Evolutionary conservation across 1,140 invertebrate genomes (phyloP), one percentile per base, ranked within the genome.

Genomic region (Drosophila jambulina): DNA sequence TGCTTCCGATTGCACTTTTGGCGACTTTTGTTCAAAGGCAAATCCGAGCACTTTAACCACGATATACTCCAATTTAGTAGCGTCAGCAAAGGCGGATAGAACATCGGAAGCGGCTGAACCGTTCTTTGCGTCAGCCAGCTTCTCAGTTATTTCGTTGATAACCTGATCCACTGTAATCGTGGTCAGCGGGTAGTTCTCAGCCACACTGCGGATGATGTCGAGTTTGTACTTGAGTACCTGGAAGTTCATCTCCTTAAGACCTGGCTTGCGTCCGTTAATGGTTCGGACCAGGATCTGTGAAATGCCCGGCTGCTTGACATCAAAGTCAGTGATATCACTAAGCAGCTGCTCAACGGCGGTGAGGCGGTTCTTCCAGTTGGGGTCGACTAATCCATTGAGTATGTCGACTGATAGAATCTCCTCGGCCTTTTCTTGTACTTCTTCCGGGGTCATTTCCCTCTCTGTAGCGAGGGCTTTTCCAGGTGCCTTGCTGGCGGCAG

Each of bases 191-290:
- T 96, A 96, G 82, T 96, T 97, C 91, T 97, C 96, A 0, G 96
- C 96, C 19, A 98, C 93, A 64, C 95, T 94, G 80, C 96, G 96
- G 9, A 98, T 94, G 13, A 96, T 94, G 75, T 98, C 97, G 12
- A 99, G 91, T 78, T 96, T 95, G 3, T 96, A 93, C 92, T 98
- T 98, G n/a, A 98, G 93, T 13, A 98, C 97, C 94, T 98, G 97
- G 70, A 98, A 97, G 93, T 99, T 98, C 57, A 96, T 98, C 81
- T 99, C 98, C 48, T 92, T 98, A 0, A 98, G 94, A 6, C 98
- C 98, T 1, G 98, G 97, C 92, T 98, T 98, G 79, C 96, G 97
- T 81, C 96, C 97, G 61, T 95, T 95, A 13, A 99, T 82, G 7
- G 94, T 95, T 58, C 96, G 94, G 10, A 98, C 94, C 43, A 98